A percentile compares a stretch with the other conserved stretches of the same genome.
These are phyloP conservation scores for Selene dorsalis DNA, from an alignment of 2,797 vertebrate genomes.

Conservation along the genomic window DNA sequence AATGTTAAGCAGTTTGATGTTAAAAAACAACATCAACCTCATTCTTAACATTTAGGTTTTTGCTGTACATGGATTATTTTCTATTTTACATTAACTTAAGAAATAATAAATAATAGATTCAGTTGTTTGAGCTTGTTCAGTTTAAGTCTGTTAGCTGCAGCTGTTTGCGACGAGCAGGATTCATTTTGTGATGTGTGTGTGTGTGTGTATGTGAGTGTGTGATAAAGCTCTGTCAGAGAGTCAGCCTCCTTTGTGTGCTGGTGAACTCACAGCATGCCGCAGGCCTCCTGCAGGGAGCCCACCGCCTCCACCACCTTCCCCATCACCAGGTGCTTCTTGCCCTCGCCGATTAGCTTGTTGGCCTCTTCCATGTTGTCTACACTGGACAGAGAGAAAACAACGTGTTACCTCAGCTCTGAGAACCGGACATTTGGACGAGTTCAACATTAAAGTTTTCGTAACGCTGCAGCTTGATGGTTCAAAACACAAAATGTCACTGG, in stretches of 20 bases:
- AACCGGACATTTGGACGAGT: no score
- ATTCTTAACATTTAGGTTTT: no score
- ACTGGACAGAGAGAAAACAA: neutral
- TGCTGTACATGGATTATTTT: no score
- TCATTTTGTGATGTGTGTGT: no score
- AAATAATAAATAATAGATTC: no score
- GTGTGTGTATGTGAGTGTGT: no score
- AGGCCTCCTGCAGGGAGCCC: constrained; percentile 93
- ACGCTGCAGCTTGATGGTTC: no score
- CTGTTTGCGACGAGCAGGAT: neutral
- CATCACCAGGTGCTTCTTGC: constrained; percentile 95
- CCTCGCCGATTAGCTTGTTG: constrained; percentile 92
- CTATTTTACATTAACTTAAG: no score
- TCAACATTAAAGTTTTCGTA: fast-evolving
- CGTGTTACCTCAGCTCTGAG: no score
- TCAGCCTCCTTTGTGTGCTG: neutral
- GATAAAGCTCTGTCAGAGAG: neutral
- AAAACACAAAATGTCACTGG: neutral
- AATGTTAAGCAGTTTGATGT: no score
- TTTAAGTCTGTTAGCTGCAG: neutral
- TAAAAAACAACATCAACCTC: no score
- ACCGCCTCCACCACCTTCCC: constrained; percentile 93
- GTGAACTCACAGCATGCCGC: constrained; percentile 91
- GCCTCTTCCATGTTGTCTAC: constrained; percentile 86
- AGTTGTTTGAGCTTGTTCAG: no score